Evolutionary conservation across 2,797 vertebrate genomes (phyloP).

Genomic region (Arnoldichthys spilopterus): DNA sequence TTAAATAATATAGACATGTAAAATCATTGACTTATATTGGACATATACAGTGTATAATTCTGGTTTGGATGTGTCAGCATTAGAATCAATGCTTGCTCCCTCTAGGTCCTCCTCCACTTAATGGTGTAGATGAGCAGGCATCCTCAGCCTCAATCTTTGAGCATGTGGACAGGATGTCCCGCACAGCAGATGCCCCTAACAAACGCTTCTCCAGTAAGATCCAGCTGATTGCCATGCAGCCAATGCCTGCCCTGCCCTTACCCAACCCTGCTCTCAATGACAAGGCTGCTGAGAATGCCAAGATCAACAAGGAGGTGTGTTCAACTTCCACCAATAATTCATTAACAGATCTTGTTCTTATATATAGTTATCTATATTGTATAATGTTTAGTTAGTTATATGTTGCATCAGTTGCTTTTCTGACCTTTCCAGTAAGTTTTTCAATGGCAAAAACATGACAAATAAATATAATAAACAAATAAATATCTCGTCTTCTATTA

Average conservation of each 20-base stretch:
- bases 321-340: background rate
- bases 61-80: background rate
- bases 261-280: slow-evolving; percentile 79
- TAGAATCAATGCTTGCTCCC: background rate
- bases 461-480: no score
- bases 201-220: slow-evolving; percentile 90
- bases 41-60: background rate
- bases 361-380: no score
- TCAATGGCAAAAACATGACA: no score
- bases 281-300: slow-evolving; percentile 83
- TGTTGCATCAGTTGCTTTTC: no score
- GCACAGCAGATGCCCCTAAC: slow-evolving; percentile 83
- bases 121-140: slow-evolving; percentile 79
- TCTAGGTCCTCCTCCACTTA: slow-evolving; percentile 84
- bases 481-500: no score
- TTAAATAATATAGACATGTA: background rate
- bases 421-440: no score
- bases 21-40: background rate
- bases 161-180: slow-evolving; percentile 92
- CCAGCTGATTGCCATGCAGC: slow-evolving; percentile 98
- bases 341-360: background rate
- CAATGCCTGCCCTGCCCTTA: slow-evolving; percentile 85
- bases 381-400: no score
- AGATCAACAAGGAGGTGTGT: slow-evolving; percentile 93
- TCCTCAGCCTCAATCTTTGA: slow-evolving; percentile 96